Evolutionary conservation across 2,888 invertebrate species (phyloP).

Genomic region (Amitus sp.): DNA sequence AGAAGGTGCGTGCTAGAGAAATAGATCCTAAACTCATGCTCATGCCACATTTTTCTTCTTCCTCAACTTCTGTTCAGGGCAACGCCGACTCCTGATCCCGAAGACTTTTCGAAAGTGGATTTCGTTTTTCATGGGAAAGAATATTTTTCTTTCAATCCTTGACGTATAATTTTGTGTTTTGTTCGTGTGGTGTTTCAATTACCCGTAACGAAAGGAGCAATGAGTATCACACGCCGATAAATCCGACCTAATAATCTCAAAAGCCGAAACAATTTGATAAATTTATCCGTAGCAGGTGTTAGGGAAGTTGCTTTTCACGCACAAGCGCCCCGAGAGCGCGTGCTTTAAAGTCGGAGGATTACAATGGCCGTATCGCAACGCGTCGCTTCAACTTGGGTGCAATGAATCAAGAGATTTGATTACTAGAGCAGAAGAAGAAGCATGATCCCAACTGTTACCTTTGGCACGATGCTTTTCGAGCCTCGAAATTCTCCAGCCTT

Average conservation of each 20-base stretch:
- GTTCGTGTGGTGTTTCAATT: conserved; percentile 1
- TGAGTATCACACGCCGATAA: too few relatives aligned
- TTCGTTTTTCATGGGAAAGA: background rate
- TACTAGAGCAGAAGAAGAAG: conserved; percentile 54
- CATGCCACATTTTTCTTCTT: conserved; percentile 31
- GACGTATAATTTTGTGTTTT: background rate
- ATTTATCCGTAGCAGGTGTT: conserved; percentile 3
- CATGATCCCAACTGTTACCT: conserved; percentile 54
- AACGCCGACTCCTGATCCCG: conserved; percentile 20
- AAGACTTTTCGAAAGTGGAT: conserved; percentile 9
- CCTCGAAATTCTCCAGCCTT: background rate
- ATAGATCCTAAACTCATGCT: conserved; percentile 31
- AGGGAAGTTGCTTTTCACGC: background rate
- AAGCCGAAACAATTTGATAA: background rate
- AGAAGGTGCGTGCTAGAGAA: conserved; percentile 22
- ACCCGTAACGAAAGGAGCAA: background rate
- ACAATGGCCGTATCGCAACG: conserved; percentile 30
- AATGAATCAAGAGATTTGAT: conserved; percentile 57
- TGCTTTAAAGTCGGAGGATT: conserved; percentile 19
- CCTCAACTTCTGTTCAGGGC: conserved; percentile 16
- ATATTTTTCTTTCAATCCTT: background rate
- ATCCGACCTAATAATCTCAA: background rate
- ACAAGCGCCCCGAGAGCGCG: conserved; percentile 13
- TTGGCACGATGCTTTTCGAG: conserved; percentile 30
- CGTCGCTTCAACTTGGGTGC: conserved; percentile 52